A percentile compares a stretch with the other conserved stretches of the same genome.
Evolutionary conservation across 2,113 vertebrate genomes (phyloP).

Genomic region (Diphyllodes magnificus): DNA sequence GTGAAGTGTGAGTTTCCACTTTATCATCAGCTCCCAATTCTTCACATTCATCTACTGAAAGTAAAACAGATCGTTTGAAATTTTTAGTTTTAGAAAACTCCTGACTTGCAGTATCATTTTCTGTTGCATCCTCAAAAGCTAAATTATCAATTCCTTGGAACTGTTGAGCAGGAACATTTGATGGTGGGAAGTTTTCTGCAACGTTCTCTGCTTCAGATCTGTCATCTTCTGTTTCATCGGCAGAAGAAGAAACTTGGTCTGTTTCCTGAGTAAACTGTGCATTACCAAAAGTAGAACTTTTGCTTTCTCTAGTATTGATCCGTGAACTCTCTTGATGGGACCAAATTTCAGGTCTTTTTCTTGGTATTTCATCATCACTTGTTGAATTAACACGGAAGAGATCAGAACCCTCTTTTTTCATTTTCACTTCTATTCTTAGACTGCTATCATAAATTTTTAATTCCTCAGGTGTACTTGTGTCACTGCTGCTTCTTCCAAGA

Average conservation of each 20-base stretch:
- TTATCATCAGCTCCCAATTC: slow-evolving; percentile 91
- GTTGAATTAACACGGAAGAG: slow-evolving; percentile 84
- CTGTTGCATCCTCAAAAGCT: slow-evolving; percentile 88
- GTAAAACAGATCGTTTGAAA: slow-evolving; percentile 90
- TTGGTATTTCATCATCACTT: slow-evolving; percentile 87
- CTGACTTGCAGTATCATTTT: slow-evolving; percentile 76
- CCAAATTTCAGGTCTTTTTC: slow-evolving; percentile 80
- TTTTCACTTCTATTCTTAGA: slow-evolving; percentile 87
- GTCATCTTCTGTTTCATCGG: slow-evolving; percentile 91
- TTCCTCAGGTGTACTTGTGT: slow-evolving; percentile 97
- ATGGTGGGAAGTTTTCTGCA: slow-evolving; percentile 51
- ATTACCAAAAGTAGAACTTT: slow-evolving; percentile 46
- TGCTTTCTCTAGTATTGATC: slow-evolving; percentile 58
- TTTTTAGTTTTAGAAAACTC: slow-evolving; percentile 77
- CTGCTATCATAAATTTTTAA: slow-evolving; percentile 90
- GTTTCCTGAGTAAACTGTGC: slow-evolving; percentile 71
- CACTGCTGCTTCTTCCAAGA: slow-evolving; percentile 94
- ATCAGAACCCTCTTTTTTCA: slow-evolving; percentile 81
- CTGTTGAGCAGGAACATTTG: slow-evolving; percentile 72
- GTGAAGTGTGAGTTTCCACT: slow-evolving; percentile 70
- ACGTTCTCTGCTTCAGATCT: slow-evolving; percentile 86
- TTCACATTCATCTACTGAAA: slow-evolving; percentile 98
- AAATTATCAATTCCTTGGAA: slow-evolving; percentile 94
- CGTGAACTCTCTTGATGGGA: slow-evolving; percentile 68
- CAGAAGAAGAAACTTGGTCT: slow-evolving; percentile 87